Evolutionary conservation across 2,113 vertebrate genomes (phyloP), one percentile per base, ranked within the genome.

Genomic region (Salvelinus sp.): DNA sequence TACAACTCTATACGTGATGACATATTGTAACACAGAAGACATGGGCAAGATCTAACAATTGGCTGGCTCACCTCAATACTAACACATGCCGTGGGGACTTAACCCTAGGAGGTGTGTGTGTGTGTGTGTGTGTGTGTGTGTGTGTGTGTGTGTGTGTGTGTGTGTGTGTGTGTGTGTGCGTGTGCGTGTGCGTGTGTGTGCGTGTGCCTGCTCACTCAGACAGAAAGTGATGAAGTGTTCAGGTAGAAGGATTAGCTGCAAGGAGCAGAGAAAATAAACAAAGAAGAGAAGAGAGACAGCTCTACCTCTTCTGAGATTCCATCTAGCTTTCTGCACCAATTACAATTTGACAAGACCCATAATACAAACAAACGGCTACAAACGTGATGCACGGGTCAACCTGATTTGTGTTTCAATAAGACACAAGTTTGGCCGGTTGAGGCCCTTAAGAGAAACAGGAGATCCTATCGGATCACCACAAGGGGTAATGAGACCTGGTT

Each of bases 1-100:
- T 62, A 47, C 16, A 54, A n/a, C 71, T 68, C 74, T 81, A 76
- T 78, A 79, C 63, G 72, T 74, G 82, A 86, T 84, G 88, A 86
- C 86, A 79, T 38, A 72, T 76, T 57, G 74, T 16, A 87, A 92
- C 80, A 90, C 80, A 80, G 50, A 85, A 92, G 86, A 88, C 80
- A 64, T 13, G 78, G 77, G 77, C 10, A 86, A 91, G 90, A 91
- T 83, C 74, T n/a, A 74, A 88, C 83, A 73, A 87, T 80, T 77
- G 72, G 25, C 74, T 81, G 85, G 87, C 84, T 85, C 82, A 86
- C 81, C 80, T 72, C 73, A 65, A 80, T 78, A 74, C 64, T 70
- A 82, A 81, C 82, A 78, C 68, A 81, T 75, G 80, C 80, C 73
- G 77, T 77, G 81, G 72, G 83, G 84, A 84, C 76, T 78, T 75